Evolutionary conservation across 1,140 invertebrate species (phyloP).

Genomic region (Rhopalosiphum padi): DNA sequence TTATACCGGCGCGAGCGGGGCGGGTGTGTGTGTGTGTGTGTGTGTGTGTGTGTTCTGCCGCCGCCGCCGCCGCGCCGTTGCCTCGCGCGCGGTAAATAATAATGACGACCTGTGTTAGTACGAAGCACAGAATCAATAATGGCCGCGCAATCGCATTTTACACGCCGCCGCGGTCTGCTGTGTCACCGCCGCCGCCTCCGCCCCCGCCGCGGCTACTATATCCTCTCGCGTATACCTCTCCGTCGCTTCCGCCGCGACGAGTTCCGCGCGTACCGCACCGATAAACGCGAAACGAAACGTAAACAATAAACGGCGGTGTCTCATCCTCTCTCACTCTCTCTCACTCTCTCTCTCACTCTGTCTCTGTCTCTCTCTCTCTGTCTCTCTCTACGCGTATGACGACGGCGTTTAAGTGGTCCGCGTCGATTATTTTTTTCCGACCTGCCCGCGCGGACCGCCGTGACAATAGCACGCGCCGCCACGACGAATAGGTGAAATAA

Average conservation of each 20-base stretch:
- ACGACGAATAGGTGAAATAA: not conserved
- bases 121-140: constrained; percentile 52
- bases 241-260: not conserved
- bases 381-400: too few relatives aligned
- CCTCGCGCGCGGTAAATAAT: constrained; percentile 49
- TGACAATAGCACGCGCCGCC: too few relatives aligned
- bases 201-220: not conserved
- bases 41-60: not conserved
- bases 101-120: constrained; percentile 43
- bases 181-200: not conserved
- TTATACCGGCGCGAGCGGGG: not conserved
- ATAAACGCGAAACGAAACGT: constrained; percentile 17
- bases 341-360: too few relatives aligned
- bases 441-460: not conserved
- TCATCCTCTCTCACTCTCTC: too few relatives aligned
- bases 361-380: too few relatives aligned
- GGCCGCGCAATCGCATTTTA: constrained; percentile 52
- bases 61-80: constrained; percentile 8
- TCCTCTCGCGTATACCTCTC: not conserved
- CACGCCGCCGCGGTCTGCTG: constrained; percentile 1
- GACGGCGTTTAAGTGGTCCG: not conserved
- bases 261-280: not conserved
- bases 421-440: not conserved
- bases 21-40: not conserved
- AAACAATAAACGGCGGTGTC: not conserved